Base-by-base conservation (phyloP, 2,113 vertebrate species). In the Sisor rabdophorus region DNA sequence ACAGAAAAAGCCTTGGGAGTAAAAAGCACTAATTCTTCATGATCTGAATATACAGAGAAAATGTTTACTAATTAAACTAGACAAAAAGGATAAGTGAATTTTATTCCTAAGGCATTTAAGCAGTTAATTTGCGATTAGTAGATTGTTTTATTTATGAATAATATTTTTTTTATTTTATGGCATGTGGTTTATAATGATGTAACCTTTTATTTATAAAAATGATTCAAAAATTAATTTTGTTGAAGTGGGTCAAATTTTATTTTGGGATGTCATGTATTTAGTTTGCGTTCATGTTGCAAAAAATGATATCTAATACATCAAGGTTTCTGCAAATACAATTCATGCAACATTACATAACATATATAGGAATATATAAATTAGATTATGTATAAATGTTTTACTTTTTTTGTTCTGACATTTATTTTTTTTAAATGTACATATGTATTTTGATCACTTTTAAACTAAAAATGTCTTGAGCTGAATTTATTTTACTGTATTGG, bases 401-500 rank as follows among this genome's bases (percentile, higher is more conserved):
- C 87, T 81, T 90, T 91, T 88, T 92, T 91, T 87, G 89, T 89
- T 91, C 80, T 22, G 88, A 90, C 84, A 80, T 80, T 53, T 53
- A 92, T 53, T 79, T 75, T 76, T 72, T 72, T 56, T 69, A 54
- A 91, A 90, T 94, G 92, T 94, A 93, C 90, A 92, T 91, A 91
- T 94, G 92, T 92, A 93, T 93, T 93, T 90, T 92, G 89, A 92
- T 91, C 89, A 92, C 87, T 91, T 91, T 87, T 87, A 91, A 90
- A 89, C 89, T 93, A 91, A 94, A 93, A 92, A 92, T 92, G 91
- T 67, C 20, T 84, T 86, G 89, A 91, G 88, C 87, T 91, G 63
- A 91, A 88, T 90, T 93, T 92, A 92, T 91, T 93, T 87, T 91
- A 91, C 91, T 93, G 92, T 69, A 26, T 26, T 75, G 88, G 90